Percentiles rank a stretch among this genome's conserved stretches.
These are phyloP conservation scores for Cryptus viduatorius DNA, from an alignment of 2,888 invertebrate species.

Conservation along the genomic window DNA sequence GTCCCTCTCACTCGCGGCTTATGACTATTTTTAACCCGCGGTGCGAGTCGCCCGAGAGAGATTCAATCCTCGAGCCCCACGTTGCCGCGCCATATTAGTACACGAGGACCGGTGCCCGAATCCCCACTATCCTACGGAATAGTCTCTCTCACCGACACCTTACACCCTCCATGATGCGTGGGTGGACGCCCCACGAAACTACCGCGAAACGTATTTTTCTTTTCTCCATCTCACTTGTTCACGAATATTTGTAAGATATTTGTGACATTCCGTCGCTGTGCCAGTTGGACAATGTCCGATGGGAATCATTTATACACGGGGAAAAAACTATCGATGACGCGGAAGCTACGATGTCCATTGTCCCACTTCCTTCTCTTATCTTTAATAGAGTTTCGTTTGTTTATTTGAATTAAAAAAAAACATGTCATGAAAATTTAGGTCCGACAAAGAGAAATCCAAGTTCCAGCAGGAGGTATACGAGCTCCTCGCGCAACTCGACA, in stretches of 20 bases:
- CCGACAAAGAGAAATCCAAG: slow-evolving; percentile 99
- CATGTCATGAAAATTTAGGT: slow-evolving; percentile 87
- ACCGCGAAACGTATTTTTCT: slow-evolving; percentile 53
- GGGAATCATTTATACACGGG: too few relatives aligned
- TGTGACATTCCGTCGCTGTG: slow-evolving; percentile 8
- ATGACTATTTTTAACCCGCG: slow-evolving; percentile 83
- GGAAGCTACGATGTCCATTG: background rate
- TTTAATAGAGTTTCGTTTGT: background rate
- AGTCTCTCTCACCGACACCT: slow-evolving; percentile 80
- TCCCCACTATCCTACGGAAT: slow-evolving; percentile 82
- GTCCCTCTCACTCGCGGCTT: slow-evolving; percentile 72
- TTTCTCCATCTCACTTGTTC: background rate
- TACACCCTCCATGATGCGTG: slow-evolving; percentile 81
- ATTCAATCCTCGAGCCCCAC: slow-evolving; percentile 81
- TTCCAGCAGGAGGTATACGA: slow-evolving; percentile 99
- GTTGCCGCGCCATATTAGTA: slow-evolving; percentile 85
- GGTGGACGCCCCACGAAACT: slow-evolving; percentile 70
- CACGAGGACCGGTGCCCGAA: slow-evolving; percentile 81
- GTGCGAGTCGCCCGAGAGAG: slow-evolving; percentile 77
- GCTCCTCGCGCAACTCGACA: slow-evolving; percentile 97
- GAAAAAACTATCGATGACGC: background rate
- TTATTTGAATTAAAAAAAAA: background rate
- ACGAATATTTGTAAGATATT: background rate
- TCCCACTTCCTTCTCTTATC: too few relatives aligned
- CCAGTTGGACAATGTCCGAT: background rate